These are phyloP conservation scores for Heliconius cydno DNA, from an alignment of 2,888 invertebrate species.

Conservation along the genomic window DNA sequence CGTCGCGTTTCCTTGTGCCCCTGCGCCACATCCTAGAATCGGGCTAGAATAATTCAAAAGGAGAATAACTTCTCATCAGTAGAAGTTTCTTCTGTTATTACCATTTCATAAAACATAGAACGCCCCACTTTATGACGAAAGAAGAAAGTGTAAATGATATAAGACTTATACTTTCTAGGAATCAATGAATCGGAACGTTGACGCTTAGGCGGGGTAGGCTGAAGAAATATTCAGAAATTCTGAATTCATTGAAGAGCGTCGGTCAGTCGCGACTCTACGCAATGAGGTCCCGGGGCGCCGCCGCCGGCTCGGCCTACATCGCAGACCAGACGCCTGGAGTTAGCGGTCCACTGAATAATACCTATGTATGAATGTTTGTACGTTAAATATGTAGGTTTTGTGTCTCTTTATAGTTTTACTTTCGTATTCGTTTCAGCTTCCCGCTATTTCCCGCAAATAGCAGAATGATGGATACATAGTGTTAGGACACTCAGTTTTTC, in stretches of 20 bases:
- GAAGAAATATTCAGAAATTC: constrained; percentile 7
- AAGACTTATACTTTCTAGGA: constrained; percentile 10
- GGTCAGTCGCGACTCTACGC: constrained; percentile 61
- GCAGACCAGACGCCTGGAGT: constrained; percentile 45
- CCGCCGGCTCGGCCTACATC: constrained; percentile 53
- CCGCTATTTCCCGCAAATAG: not conserved
- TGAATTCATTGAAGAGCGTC: constrained; percentile 48
- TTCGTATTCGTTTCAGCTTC: constrained; percentile 14
- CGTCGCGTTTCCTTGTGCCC: too few relatives aligned
- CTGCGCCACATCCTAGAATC: too few relatives aligned
- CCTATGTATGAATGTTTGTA: constrained; percentile 23
- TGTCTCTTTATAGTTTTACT: constrained; percentile 26
- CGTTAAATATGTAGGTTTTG: constrained; percentile 26
- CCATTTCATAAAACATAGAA: constrained; percentile 3
- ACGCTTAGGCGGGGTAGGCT: not conserved
- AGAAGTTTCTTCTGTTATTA: not conserved
- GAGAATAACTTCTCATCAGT: too few relatives aligned
- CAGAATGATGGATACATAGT: too few relatives aligned
- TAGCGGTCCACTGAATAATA: constrained; percentile 41
- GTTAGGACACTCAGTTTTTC: too few relatives aligned
- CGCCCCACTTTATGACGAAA: not conserved
- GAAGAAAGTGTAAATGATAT: constrained; percentile 11
- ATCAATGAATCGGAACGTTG: constrained; percentile 2
- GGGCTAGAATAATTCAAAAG: too few relatives aligned
- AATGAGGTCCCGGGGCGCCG: constrained; percentile 59